Conservation (phyloP, 2,888 invertebrate species). For the Muschampia plurimacula region DNA sequence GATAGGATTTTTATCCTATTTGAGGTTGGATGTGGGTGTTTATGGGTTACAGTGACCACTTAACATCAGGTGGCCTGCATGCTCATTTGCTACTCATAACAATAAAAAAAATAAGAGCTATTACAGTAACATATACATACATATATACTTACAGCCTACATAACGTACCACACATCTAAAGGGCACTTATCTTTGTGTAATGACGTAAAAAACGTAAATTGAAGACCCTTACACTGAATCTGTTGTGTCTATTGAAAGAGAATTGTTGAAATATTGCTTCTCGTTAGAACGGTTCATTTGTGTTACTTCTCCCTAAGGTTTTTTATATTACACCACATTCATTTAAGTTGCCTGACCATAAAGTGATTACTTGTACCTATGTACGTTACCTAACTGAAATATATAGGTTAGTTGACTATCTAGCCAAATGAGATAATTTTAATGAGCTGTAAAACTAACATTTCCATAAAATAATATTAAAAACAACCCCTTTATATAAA, state of each 20-base stretch:
- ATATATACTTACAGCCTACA: background rate
- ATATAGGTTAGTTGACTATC: too few species aligned
- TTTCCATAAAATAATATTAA: too few species aligned
- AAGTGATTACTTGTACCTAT: too few species aligned
- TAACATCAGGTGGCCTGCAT: too few species aligned
- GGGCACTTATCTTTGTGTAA: slow-evolving; percentile 37
- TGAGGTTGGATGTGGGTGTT: too few species aligned
- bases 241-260: slow-evolving; percentile 35
- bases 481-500: too few species aligned
- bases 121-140: background rate
- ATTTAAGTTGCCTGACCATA: background rate
- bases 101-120: background rate
- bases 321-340: slow-evolving; percentile 5
- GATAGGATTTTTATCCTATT: too few species aligned
- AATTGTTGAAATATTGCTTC: slow-evolving; percentile 37
- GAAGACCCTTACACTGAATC: slow-evolving; percentile 36
- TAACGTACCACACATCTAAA: slow-evolving; percentile 16
- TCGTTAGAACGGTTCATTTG: slow-evolving; percentile 33
- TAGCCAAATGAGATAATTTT: too few species aligned
- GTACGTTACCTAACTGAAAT: too few species aligned
- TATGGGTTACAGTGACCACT: too few species aligned
- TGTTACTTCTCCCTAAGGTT: background rate
- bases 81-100: too few species aligned
- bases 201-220: slow-evolving; percentile 37
- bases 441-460: too few species aligned